These are phyloP conservation scores for Drosophila insularis DNA, from an alignment of 1,140 invertebrate genomes.

Conservation along the genomic window DNA sequence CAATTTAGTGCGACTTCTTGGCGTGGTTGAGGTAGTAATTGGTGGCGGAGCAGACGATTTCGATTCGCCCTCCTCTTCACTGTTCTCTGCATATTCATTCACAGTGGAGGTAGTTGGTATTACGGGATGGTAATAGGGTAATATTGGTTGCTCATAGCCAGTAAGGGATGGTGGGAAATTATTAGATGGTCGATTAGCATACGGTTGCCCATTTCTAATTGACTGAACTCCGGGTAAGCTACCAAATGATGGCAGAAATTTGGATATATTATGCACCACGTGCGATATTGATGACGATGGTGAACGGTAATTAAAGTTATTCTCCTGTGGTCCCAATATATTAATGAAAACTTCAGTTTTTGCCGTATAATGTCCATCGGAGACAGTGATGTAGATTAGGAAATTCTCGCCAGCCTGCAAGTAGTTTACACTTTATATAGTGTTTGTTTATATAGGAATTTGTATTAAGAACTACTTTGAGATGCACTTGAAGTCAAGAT, in stretches of 20 bases:
- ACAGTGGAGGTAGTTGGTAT: constrained; percentile 3
- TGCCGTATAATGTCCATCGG: constrained; percentile 86
- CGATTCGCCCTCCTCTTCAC: not conserved
- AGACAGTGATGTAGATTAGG: constrained; percentile 88
- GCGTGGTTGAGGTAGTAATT: constrained; percentile 27
- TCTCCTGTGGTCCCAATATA: constrained; percentile 83
- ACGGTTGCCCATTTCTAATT: constrained; percentile 61
- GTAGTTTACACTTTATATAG: not conserved
- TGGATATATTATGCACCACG: constrained; percentile 74
- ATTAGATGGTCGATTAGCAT: constrained; percentile 37
- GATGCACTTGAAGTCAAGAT: too few species aligned
- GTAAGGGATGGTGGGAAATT: constrained; percentile 38
- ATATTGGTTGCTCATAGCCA: constrained; percentile 40
- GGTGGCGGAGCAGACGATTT: not conserved
- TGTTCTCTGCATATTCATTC: constrained; percentile 3
- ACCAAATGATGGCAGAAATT: constrained; percentile 67
- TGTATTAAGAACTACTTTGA: too few species aligned
- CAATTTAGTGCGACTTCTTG: constrained; percentile 62
- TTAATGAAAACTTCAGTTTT: constrained; percentile 89
- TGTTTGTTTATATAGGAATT: too few species aligned
- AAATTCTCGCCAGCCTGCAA: constrained; percentile 87
- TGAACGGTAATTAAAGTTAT: constrained; percentile 47
- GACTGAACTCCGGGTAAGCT: constrained; percentile 67
- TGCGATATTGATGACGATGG: constrained; percentile 69
- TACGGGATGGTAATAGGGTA: constrained; percentile 46